A percentile compares a stretch with the other conserved stretches of the same genome.
Conservation (phyloP, 2,113 vertebrate genomes). For the Phyllostomus hastatus region DNA sequence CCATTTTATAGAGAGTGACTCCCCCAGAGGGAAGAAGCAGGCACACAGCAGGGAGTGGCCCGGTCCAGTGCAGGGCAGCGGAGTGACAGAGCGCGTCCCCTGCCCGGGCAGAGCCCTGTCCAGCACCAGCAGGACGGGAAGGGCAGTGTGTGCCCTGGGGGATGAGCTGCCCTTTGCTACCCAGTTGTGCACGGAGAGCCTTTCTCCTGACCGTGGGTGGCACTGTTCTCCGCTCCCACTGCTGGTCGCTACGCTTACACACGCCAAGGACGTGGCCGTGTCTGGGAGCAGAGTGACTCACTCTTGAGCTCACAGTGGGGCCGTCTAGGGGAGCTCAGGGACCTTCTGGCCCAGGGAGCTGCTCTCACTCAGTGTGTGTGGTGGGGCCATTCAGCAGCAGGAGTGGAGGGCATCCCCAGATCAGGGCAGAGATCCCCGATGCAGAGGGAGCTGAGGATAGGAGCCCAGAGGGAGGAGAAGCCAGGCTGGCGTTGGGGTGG, state of each 20-base stretch:
- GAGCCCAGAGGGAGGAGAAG: background rate
- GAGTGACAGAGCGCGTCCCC: background rate
- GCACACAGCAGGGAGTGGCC: too few species aligned
- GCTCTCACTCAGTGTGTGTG: background rate
- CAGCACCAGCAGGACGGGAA: fast-evolving
- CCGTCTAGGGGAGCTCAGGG: background rate
- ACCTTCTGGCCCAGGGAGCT: background rate
- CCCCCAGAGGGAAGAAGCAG: too few species aligned
- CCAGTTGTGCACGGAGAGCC: background rate
- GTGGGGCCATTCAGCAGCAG: background rate
- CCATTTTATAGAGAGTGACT: background rate
- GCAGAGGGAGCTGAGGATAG: background rate
- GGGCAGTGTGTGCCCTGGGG: background rate
- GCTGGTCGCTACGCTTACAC: background rate
- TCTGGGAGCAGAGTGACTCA: background rate
- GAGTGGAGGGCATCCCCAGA: fast-evolving
- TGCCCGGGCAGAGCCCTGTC: background rate
- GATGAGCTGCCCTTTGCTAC: background rate
- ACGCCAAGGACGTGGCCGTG: fast-evolving
- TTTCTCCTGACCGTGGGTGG: fast-evolving
- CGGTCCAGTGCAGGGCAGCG: background rate
- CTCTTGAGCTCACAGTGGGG: background rate
- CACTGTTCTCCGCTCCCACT: fast-evolving
- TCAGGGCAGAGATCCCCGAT: background rate
- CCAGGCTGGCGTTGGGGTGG: background rate